Percentiles rank a stretch among this genome's conserved stretches.
Evolutionary conservation across 2,888 invertebrate species (phyloP).

Genomic region (Leptinotarsa haldemani): DNA sequence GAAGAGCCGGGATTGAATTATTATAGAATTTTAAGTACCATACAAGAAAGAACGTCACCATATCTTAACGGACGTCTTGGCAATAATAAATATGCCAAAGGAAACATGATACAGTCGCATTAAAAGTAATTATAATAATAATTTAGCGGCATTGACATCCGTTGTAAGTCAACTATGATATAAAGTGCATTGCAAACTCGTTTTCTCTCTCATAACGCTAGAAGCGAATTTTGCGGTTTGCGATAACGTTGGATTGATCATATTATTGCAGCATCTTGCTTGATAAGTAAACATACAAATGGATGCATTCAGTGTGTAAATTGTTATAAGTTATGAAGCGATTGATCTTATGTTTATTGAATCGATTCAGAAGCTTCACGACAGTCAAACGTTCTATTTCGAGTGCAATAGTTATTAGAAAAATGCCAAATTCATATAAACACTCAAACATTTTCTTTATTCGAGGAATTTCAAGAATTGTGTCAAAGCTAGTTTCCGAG

Average conservation of each 20-base stretch:
- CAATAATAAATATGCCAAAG: slow-evolving; percentile 62
- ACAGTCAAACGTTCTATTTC: no score
- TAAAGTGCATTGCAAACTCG: slow-evolving; percentile 50
- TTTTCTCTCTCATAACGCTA: slow-evolving; percentile 44
- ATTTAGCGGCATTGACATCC: slow-evolving; percentile 59
- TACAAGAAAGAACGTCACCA: slow-evolving; percentile 50
- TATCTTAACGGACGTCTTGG: slow-evolving; percentile 50
- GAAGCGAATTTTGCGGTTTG: slow-evolving; percentile 37
- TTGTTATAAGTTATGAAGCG: background rate
- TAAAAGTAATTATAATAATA: slow-evolving; percentile 65
- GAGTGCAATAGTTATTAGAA: no score
- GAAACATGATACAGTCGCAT: slow-evolving; percentile 63
- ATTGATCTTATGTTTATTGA: no score
- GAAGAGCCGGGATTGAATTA: slow-evolving; percentile 45
- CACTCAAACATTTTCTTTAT: no score
- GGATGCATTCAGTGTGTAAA: slow-evolving; percentile 5
- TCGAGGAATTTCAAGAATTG: no score
- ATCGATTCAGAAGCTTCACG: no score
- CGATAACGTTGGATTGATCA: slow-evolving; percentile 37
- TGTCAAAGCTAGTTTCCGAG: no score
- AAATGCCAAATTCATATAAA: no score
- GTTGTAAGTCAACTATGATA: slow-evolving; percentile 57
- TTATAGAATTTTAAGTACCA: slow-evolving; percentile 49
- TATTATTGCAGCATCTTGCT: slow-evolving; percentile 31
- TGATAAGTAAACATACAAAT: slow-evolving; percentile 25